Base-by-base conservation (phyloP, 2,888 invertebrate species). In the Caenorhabditis panamensis region DNA sequence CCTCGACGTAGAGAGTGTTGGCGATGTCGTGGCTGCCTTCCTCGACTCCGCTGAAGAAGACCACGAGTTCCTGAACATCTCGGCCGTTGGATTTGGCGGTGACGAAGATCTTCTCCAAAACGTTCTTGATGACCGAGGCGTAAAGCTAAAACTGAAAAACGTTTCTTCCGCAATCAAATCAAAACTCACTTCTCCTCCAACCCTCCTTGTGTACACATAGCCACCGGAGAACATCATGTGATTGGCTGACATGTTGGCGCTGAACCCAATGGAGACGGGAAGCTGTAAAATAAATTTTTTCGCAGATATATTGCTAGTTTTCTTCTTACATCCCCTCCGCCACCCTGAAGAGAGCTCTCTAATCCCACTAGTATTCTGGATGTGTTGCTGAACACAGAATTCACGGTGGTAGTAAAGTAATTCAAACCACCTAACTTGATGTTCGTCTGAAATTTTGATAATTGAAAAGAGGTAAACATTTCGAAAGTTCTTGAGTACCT, bases 11-110 rank as follows among this genome's bases (percentile, higher is more conserved):
- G 0, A 13, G 13, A n/a, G 69, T 64, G 16, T 77, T 77, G n/a
- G 69, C 44, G 0, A 64, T 9, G 0, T 28, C 28, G n/a, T 53
- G 59, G 22, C 69, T 64, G 0, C 82, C 84, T 24, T 84, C 82
- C 1, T 69, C 51, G 18, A 78, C 41, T 9, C 84, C 84, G 31
- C 67, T 79, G 47, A 82, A 61, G 64, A 72, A 82, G 22, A 82
- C 11, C 18, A 80, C 9, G 0, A 84, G 18, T 1, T 58, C 53
- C 41, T 13, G 44, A 28, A n/a, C 1, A 3, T 3, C n/a, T 1
- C 18, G 20, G 31, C 56, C 31, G 53, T 22, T 31, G 1, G 49
- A 26, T 24, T 28, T 76, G 41, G 2, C 5, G 2, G 41, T 41
- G 13, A 3, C 16, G n/a, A 69, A 18, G 31, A 76, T 18, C 1